Evolutionary conservation across 2,797 vertebrate genomes (phyloP), one percentile per base, ranked within the genome.

Genomic region (Sebastes goodei): DNA sequence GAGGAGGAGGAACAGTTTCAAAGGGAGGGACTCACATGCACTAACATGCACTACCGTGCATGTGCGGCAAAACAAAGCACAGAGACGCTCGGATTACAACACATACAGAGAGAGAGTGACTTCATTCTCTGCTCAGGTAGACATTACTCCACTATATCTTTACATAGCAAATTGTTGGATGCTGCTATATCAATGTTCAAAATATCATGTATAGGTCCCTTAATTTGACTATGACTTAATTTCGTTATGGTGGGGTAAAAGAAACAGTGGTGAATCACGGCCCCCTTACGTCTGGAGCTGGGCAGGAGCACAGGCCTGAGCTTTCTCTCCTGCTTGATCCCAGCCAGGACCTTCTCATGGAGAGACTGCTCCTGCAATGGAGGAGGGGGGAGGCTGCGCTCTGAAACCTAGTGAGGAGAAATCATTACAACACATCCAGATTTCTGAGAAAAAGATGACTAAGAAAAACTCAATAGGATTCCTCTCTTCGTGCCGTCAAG

Each of bases 251-350:
- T 11, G 10, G 6, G 10, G 6, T 27, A 12, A 56, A 64, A 14
- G 3, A 46, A 57, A 23, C 10, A 25, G 20, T 14, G 11, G 2
- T 57, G 15, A 49, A 49, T 49, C 15, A 49, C 6, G 1, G 49
- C 10, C 7, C 20, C 25, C 93, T 88, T 91, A 96, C 96, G 59
- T 90, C 94, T 95, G 53, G 88, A 84, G 85, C 42, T 86, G 8
- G 89, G 83, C 0, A 17, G 82, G 32, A 88, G 91, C 81, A 99
- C 97, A 0, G 98, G 98, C 6, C 96, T 92, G 14, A 99, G 97
- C 89, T 97, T 98, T 65, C 97, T 94, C 81, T 99, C 97, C 91
- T 97, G 97, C 86, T 96, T 97, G 92, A 99, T 99, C 88, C 96
- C 97, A 60, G 98, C 97, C 85, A 99, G 91, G 78, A 99, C 97